phyloP scores from a whole-genome alignment of 2,797 vertebrate genomes.

The Echeneis naucrates region DNA sequence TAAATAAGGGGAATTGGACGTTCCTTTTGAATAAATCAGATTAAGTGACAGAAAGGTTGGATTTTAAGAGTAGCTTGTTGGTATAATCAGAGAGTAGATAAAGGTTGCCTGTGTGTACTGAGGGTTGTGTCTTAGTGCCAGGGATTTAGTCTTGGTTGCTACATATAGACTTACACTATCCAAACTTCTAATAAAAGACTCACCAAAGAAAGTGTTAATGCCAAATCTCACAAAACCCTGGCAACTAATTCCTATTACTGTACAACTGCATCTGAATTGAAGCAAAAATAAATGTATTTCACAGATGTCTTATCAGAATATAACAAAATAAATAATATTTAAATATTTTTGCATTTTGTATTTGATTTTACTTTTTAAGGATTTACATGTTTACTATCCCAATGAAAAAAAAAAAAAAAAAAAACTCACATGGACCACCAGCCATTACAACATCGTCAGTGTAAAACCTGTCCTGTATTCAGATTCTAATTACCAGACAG shows the following conservation, averaged over 20 bases:
- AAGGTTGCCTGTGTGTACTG: conserved; percentile 2
- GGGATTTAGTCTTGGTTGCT: conserved; percentile 48
- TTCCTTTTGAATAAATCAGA: not conserved
- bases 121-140: conserved; percentile 30
- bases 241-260: conserved; percentile 1
- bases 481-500: not conserved
- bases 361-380: not conserved
- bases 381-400: not conserved
- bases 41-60: not conserved
- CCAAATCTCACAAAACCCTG: conserved; percentile 40
- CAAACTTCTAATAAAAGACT: conserved; percentile 60
- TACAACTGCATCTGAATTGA: not conserved
- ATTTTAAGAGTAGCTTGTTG: not conserved
- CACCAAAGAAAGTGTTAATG: conserved; percentile 33
- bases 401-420: not conserved
- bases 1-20: not conserved
- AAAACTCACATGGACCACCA: not conserved
- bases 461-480: not conserved
- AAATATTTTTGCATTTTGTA: not conserved
- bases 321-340: too few species aligned
- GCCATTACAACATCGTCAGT: not conserved
- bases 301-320: not conserved
- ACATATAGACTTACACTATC: conserved; percentile 48
- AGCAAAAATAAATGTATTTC: not conserved
- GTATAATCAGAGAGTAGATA: conserved; percentile 10